Base-by-base conservation (phyloP, 1,140 invertebrate genomes). In the Drosophila aff. region DNA sequence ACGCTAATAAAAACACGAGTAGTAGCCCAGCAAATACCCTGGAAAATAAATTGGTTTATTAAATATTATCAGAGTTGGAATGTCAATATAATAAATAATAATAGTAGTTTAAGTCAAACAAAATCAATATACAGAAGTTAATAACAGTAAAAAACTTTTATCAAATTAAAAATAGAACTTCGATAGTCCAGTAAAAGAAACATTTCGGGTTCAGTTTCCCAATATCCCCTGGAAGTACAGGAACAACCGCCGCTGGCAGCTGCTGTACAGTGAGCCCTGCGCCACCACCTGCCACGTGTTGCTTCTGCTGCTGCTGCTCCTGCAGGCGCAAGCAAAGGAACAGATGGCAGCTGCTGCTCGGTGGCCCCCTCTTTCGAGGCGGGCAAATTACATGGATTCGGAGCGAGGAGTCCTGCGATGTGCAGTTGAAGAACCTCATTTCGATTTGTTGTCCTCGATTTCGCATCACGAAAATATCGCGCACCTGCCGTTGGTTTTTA, bases 241-340 rank as follows among this genome's bases (percentile, higher is more conserved):
- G 8, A 18, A 57, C 9, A 36, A 40, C 8, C 47, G 15, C 11
- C 23, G 31, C 28, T 15, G 23, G 64, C 75, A 77, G 58, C 58
- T 71, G 75, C 50, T 59, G 15, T 46, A 21, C 72, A 40, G 53
- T 41, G 10, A 43, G 36, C 50, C 28, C 62, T 40, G 62, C 26
- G 23, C 28, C 65, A 33, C n/a, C 83, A 87, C 83, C 83, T 89
- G 83, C 83, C 83, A 87, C 83, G 83, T 87, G 71, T 55, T 74
- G 73, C 47, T 59, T 18, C 50, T 36, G 28, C 18, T 15, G 3
- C 28, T 53, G 50, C 13, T 55, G 46, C 73, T 52, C 47, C 60
- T 53, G 55, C 28, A 76, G 21, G 21, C 21, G 44, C 64, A 53
- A 71, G 67, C 74, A 44, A 18, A 50, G 46, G 38, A 76, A n/a